Evolutionary conservation across 2,113 vertebrate species (phyloP).

Genomic region (Pygathrix nemaeus): DNA sequence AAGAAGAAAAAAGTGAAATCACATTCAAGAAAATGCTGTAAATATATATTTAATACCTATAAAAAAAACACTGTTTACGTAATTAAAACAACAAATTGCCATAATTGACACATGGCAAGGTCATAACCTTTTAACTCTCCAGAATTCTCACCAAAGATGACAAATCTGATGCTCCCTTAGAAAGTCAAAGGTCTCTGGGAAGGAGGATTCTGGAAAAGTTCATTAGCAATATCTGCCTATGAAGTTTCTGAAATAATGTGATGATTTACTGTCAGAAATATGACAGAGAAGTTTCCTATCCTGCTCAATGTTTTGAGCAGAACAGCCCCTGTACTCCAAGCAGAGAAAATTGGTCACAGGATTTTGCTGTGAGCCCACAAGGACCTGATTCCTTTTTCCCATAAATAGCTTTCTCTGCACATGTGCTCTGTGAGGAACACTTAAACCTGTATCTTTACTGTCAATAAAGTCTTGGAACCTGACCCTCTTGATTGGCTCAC

Average conservation of each 20-base stretch:
- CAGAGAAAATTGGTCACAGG: neutral
- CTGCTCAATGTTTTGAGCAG: neutral
- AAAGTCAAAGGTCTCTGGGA: slow-evolving; percentile 1
- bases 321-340: neutral
- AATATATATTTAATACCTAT: neutral
- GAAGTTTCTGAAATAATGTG: neutral
- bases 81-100: neutral
- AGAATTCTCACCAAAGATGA: neutral
- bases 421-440: neutral
- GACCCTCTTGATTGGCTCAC: neutral
- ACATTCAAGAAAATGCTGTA: neutral
- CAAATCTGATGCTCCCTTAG: neutral
- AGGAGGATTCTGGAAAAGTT: neutral
- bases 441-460: neutral
- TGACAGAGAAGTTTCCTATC: neutral
- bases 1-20: neutral
- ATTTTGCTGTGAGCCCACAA: neutral
- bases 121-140: neutral
- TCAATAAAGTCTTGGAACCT: neutral
- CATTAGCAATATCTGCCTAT: neutral
- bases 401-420: neutral
- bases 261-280: neutral
- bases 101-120: neutral
- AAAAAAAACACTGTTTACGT: neutral
- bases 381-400: neutral